Evolutionary conservation across 1,140 invertebrate species (phyloP).

Genomic region (Mya arenaria): DNA sequence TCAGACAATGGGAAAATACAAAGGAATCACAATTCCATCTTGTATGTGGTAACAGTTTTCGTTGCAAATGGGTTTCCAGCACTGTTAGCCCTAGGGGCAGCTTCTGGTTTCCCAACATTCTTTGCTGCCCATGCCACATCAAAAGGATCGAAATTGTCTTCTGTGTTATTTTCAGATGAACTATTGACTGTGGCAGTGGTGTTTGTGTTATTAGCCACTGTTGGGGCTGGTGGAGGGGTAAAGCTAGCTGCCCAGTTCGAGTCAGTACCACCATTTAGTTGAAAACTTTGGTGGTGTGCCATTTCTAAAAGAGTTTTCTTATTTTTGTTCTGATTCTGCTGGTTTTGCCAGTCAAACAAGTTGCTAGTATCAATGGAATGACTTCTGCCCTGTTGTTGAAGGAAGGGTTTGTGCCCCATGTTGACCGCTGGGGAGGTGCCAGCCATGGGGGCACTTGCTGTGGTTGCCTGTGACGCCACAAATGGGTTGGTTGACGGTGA

Average conservation of each 20-base stretch:
- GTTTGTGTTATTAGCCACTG: conserved; percentile 70
- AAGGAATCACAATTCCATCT: conserved; percentile 83
- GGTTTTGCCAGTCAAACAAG: conserved; percentile 46
- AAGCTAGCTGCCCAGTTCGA: conserved; percentile 49
- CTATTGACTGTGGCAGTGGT: conserved; percentile 73
- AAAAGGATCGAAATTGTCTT: conserved; percentile 86
- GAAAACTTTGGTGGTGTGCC: conserved; percentile 70
- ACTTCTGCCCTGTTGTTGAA: conserved; percentile 82
- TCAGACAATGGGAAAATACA: too few relatives aligned
- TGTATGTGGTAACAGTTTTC: conserved; percentile 83
- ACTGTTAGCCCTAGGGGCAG: conserved; percentile 59
- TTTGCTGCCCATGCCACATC: conserved; percentile 92
- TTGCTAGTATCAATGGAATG: conserved; percentile 84
- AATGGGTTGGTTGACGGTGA: conserved; percentile 84
- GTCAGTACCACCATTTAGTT: conserved; percentile 62
- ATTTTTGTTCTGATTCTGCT: conserved; percentile 56
- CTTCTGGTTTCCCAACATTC: conserved; percentile 68
- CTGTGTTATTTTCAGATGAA: conserved; percentile 39
- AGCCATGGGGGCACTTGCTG: conserved; percentile 52
- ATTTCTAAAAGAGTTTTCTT: conserved; percentile 70
- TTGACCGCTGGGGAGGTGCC: conserved; percentile 55
- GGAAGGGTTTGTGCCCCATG: conserved; percentile 53
- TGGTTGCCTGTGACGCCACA: conserved; percentile 78
- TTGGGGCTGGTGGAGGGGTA: conserved; percentile 59
- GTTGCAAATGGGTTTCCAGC: conserved; percentile 82